phyloP scores from a whole-genome alignment of 2,113 vertebrate genomes.

The Cyprinodon variegatus region DNA sequence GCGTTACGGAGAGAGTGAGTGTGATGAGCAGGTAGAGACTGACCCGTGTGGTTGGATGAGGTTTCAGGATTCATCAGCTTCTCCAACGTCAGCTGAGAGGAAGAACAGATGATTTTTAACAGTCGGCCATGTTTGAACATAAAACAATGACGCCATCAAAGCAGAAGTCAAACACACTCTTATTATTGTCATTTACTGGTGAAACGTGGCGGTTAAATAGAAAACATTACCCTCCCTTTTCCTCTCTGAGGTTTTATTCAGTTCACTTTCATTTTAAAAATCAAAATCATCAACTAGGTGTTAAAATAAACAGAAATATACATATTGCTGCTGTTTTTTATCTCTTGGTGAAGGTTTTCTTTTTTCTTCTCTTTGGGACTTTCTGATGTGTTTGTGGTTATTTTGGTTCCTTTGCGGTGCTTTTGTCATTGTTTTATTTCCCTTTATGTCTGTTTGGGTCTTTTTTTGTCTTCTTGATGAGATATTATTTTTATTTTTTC shows the following conservation, averaged over 20 bases:
- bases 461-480: not conserved
- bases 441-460: too few species aligned
- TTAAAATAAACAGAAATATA: too few species aligned
- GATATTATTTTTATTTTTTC: not conserved
- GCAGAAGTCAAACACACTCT: not conserved
- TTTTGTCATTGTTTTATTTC: not conserved
- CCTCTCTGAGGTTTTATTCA: too few species aligned
- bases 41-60: conserved; percentile 4
- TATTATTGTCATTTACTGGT: not conserved
- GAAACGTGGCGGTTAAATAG: not conserved
- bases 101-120: not conserved
- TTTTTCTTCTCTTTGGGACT: not conserved
- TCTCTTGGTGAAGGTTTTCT: too few species aligned
- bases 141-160: not conserved
- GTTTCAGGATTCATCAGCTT: conserved; percentile 30
- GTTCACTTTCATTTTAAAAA: too few species aligned
- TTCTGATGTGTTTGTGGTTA: not conserved
- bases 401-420: not conserved
- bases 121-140: not conserved
- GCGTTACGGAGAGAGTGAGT: not conserved
- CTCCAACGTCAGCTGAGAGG: conserved; percentile 51
- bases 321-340: too few species aligned
- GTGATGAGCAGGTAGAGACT: not conserved
- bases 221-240: not conserved
- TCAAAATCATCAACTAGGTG: too few species aligned